Conservation (phyloP, 2,113 vertebrate species). For the Takifugu bimaculatus region DNA sequence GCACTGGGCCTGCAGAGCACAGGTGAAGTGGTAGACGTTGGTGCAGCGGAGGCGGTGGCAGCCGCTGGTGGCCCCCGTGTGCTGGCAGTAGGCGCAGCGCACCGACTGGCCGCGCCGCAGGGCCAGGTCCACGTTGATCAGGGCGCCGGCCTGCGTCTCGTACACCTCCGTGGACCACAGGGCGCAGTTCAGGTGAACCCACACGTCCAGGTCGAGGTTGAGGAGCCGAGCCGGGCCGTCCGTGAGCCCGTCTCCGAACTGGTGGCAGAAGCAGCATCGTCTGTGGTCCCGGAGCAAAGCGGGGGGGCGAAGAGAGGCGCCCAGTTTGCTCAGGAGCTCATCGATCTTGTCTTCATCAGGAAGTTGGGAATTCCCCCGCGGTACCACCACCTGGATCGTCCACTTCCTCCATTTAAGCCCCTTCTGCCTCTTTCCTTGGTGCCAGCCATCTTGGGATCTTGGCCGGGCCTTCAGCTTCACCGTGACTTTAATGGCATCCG, state of each 20-base stretch:
- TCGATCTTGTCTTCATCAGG: conserved; percentile 89
- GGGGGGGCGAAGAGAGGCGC: conserved; percentile 86
- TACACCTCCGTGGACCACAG: conserved; percentile 98
- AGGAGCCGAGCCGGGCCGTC: conserved; percentile 93
- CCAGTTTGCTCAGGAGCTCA: conserved; percentile 84
- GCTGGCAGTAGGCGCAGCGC: conserved; percentile 92
- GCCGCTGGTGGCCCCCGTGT: conserved; percentile 90
- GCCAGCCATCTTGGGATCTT: conserved; percentile 77
- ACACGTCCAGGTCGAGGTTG: conserved; percentile 93
- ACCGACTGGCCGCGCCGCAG: conserved; percentile 86
- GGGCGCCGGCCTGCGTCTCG: conserved; percentile 96
- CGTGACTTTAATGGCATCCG: conserved; percentile 88
- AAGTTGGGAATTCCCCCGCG: conserved; percentile 81
- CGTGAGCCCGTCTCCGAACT: conserved; percentile 90
- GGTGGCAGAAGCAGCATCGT: conserved; percentile 95
- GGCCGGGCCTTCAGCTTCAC: conserved; percentile 89
- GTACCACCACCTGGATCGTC: conserved; percentile 87
- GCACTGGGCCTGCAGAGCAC: conserved; percentile 94
- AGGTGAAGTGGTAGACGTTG: conserved; percentile 98
- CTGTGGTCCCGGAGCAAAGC: conserved; percentile 82
- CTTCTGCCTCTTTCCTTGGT: conserved; percentile 85
- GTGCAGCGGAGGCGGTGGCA: conserved; percentile 94
- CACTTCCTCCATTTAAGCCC: conserved; percentile 95
- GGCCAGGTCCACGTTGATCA: conserved; percentile 94
- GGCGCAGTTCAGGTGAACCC: conserved; percentile 97